A percentile compares a stretch with the other conserved stretches of the same genome.
These are phyloP conservation scores for Habropoda laboriosa DNA, from an alignment of 1,140 invertebrate species.

Conservation along the genomic window DNA sequence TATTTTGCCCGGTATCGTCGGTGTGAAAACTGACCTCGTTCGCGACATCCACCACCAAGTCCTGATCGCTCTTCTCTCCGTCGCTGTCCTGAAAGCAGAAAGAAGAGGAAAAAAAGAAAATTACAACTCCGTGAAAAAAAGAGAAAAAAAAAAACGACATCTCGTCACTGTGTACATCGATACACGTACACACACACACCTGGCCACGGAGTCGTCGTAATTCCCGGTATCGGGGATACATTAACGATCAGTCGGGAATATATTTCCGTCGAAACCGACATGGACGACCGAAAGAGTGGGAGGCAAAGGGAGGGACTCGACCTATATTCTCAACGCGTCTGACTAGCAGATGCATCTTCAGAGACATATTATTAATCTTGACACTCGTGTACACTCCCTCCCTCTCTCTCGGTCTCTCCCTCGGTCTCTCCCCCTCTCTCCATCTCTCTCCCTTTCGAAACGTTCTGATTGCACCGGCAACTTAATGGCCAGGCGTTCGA, in stretches of 20 bases:
- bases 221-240: neutral
- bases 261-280: slow-evolving; percentile 16
- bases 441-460: slow-evolving; percentile 8
- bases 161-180: neutral
- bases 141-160: neutral
- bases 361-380: slow-evolving; percentile 67
- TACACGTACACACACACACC: too few species aligned
- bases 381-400: slow-evolving; percentile 33
- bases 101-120: too few species aligned
- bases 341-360: slow-evolving; percentile 55
- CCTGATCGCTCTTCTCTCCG: slow-evolving; percentile 92
- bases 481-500: slow-evolving; percentile 62
- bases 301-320: slow-evolving; percentile 30
- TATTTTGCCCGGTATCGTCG: neutral
- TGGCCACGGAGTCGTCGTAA: too few species aligned
- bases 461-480: slow-evolving; percentile 60
- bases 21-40: slow-evolving; percentile 86
- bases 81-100: slow-evolving; percentile 86
- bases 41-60: slow-evolving; percentile 95
- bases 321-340: slow-evolving; percentile 47
- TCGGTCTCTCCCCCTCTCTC: neutral
- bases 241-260: slow-evolving; percentile 24
- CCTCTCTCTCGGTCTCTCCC: neutral
- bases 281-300: neutral
- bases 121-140: neutral